These are phyloP conservation scores for Drosophila setosimentum DNA, from an alignment of 2,888 invertebrate species.

Conservation along the genomic window DNA sequence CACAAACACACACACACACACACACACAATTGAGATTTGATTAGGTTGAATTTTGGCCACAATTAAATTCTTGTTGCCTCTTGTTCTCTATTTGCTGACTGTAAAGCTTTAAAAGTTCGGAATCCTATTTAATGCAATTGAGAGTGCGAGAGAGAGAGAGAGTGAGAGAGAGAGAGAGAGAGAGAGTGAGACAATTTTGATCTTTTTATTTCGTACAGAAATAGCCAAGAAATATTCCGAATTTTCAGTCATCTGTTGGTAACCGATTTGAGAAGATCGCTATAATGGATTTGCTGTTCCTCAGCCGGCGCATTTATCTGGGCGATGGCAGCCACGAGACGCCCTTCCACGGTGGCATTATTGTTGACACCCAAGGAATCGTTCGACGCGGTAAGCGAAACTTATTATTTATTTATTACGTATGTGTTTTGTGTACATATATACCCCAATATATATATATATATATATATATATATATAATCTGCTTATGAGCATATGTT, in stretches of 20 bases:
- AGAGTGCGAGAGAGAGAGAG: not conserved
- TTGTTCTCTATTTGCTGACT: slow-evolving; percentile 4
- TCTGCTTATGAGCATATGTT: not conserved
- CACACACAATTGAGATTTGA: slow-evolving; percentile 18
- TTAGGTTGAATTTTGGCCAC: slow-evolving; percentile 16
- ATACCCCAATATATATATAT: not conserved
- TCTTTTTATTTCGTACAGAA: slow-evolving; percentile 27
- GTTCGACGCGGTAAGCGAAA: slow-evolving; percentile 84
- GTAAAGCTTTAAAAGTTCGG: slow-evolving; percentile 14
- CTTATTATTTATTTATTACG: not conserved
- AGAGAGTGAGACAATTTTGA: not conserved
- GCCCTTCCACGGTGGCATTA: slow-evolving; percentile 87
- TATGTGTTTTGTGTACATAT: not conserved
- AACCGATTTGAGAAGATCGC: slow-evolving; percentile 16
- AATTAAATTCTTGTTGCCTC: slow-evolving; percentile 17
- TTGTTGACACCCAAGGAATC: slow-evolving; percentile 87
- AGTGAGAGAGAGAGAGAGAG: not conserved
- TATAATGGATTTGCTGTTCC: slow-evolving; percentile 84
- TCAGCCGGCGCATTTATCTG: slow-evolving; percentile 86
- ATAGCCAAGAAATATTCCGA: slow-evolving; percentile 17
- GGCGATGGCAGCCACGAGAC: slow-evolving; percentile 82
- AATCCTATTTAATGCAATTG: slow-evolving; percentile 16
- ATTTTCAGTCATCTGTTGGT: slow-evolving; percentile 34
- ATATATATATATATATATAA: not conserved
- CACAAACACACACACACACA: not conserved